phyloP scores from a whole-genome alignment of 2,797 vertebrate genomes.

The Mormyrus hasselquistii region DNA sequence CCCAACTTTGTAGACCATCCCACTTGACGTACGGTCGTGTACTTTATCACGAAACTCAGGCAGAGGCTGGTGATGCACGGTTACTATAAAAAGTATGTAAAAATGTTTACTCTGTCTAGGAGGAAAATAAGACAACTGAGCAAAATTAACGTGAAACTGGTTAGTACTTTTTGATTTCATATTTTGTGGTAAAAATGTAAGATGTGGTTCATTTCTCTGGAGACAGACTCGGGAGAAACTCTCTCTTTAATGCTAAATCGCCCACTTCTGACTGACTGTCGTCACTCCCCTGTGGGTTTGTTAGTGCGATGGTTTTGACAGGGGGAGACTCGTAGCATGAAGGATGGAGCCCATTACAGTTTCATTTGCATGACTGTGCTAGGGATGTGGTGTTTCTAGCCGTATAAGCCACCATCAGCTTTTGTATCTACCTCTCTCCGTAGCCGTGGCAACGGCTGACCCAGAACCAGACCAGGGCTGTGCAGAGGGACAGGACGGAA shows the following conservation, averaged over 20 bases:
- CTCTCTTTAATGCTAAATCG: neutral
- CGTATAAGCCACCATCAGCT: neutral
- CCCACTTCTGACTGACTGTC: neutral
- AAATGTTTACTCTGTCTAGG: conserved; percentile 37
- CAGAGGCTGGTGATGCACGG: conserved; percentile 6
- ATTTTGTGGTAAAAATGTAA: conserved; percentile 16
- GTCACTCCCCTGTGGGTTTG: neutral
- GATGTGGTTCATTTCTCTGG: neutral
- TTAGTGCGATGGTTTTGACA: neutral
- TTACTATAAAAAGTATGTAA: conserved; percentile 22
- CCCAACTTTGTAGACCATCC: neutral
- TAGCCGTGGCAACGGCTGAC: conserved; percentile 27
- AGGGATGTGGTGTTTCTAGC: neutral
- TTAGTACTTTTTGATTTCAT: conserved; percentile 33
- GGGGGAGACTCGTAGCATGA: neutral
- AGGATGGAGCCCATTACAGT: neutral
- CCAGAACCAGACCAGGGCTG: conserved; percentile 53
- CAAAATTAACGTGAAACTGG: conserved; percentile 32
- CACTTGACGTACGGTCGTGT: neutral
- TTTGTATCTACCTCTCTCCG: neutral
- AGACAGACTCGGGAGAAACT: neutral
- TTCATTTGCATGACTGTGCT: neutral
- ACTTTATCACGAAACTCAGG: neutral
- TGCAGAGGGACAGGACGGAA: conserved; percentile 63
- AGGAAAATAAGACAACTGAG: conserved; percentile 33